A percentile compares a stretch with the other conserved stretches of the same genome.
Evolutionary conservation across 2,888 invertebrate genomes (phyloP).

Genomic region (Pristionchus arcanus): DNA sequence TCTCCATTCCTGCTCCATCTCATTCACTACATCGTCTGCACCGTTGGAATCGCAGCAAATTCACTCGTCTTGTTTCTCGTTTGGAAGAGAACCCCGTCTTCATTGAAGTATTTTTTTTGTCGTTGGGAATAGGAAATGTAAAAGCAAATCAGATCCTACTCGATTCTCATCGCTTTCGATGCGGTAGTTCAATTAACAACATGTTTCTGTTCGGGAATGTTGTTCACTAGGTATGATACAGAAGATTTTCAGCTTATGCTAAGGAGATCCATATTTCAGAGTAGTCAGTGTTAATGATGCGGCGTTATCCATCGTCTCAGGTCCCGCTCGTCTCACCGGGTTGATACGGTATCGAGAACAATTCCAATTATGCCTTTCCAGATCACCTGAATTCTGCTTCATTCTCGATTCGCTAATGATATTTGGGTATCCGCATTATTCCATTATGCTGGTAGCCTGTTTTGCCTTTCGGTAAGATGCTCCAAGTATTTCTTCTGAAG

Average conservation of each 20-base stretch:
- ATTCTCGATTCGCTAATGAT: background rate
- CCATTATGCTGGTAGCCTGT: background rate
- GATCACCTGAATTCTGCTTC: background rate
- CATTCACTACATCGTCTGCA: background rate
- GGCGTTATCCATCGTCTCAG: background rate
- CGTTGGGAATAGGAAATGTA: background rate
- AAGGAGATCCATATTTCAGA: background rate
- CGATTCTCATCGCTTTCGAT: slow-evolving; percentile 5
- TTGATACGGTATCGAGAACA: background rate
- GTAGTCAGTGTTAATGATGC: background rate
- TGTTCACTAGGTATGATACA: slow-evolving; percentile 4
- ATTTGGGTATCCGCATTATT: background rate
- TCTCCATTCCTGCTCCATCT: background rate
- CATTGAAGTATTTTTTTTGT: background rate
- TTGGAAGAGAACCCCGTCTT: background rate
- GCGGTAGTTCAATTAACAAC: background rate
- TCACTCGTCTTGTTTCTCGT: background rate
- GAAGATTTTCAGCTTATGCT: no score
- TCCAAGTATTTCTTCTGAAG: background rate
- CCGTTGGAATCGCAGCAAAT: background rate
- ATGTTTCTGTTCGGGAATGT: background rate
- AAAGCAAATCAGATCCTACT: background rate
- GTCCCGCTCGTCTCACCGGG: background rate
- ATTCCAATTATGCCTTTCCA: background rate
- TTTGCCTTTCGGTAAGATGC: background rate